Conservation (phyloP, 2,888 invertebrate genomes). For the Bombylius major region DNA sequence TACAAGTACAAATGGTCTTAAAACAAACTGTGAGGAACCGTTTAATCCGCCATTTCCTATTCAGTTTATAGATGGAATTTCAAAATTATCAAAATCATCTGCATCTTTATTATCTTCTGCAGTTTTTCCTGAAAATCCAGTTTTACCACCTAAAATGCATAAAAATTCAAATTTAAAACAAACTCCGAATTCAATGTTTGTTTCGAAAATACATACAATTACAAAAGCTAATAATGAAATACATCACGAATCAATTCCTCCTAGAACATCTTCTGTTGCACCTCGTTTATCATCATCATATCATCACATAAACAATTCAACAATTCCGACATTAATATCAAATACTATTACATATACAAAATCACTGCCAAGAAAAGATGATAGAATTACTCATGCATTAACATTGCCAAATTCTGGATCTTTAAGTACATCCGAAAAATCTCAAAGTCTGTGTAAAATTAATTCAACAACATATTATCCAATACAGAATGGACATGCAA, state of each 20-base stretch:
- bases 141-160: constrained; percentile 37
- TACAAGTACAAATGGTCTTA: constrained; percentile 1
- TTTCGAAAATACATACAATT: constrained; percentile 18
- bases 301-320: constrained; percentile 2
- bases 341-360: constrained; percentile 14
- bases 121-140: constrained; percentile 19
- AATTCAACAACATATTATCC: constrained; percentile 36
- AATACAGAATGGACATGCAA: constrained; percentile 31
- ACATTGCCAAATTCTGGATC: constrained; percentile 25
- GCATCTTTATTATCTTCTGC: not conserved
- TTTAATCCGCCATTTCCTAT: constrained; percentile 15
- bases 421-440: constrained; percentile 12
- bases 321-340: not conserved
- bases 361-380: constrained; percentile 21
- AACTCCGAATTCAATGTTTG: constrained; percentile 11
- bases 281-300: not conserved
- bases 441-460: constrained; percentile 26
- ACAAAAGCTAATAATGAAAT: constrained; percentile 15
- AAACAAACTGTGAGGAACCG: not conserved
- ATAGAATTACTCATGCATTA: constrained; percentile 24
- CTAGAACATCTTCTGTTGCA: not conserved
- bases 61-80: constrained; percentile 17
- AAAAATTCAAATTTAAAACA: constrained; percentile 27
- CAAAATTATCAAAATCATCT: constrained; percentile 13
- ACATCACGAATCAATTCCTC: not conserved